Evolutionary conservation across 2,797 vertebrate genomes (phyloP), one percentile per base, ranked within the genome.

Genomic region (Vireo griseus): DNA sequence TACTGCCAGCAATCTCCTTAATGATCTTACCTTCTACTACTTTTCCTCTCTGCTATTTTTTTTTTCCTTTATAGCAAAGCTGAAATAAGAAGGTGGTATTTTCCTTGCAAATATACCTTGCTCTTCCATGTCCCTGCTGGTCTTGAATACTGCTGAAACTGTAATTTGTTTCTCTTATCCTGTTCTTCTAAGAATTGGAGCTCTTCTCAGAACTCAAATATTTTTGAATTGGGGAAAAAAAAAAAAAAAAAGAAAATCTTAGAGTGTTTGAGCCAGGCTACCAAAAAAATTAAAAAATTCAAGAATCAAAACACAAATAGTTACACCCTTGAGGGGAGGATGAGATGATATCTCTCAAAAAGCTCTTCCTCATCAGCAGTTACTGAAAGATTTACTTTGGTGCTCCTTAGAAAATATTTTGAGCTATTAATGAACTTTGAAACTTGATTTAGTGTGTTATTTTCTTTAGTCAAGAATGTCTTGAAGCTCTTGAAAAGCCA

Each of bases 381-480:
- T 77, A 44, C 20, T 29, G 69, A 58, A 88, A 95, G 68, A 37
- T 19, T 58, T 55, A 47, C 42, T 55, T 78, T 47, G 3, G 3
- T 89, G 33, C 20, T 84, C 9, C n/a, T 69, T 48, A 58, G 45
- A 47, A 83, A 84, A 69, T 50, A 28, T 35, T 89, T 90, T 8
- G 21, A 72, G 33, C 47, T 86, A 45, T 33, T 88, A 81, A 50
- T 33, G n/a, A n/a, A 42, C 24, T 78, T 82, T 39, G 40, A 55
- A 78, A 68, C 25, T 68, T 80, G 54, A 39, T 75, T 86, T 81
- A 84, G 22, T 44, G 39, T 8, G 3, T 31, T 58, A 1, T 78
- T 83, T 88, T 90, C 35, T 88, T 52, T 44, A 59, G 55, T 84
- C 39, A 69, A 42, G 12, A 79, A 59, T 48, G 35, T 63, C 26